phyloP scores from a whole-genome alignment of 2,888 invertebrate genomes.

The Papilio gigon region DNA sequence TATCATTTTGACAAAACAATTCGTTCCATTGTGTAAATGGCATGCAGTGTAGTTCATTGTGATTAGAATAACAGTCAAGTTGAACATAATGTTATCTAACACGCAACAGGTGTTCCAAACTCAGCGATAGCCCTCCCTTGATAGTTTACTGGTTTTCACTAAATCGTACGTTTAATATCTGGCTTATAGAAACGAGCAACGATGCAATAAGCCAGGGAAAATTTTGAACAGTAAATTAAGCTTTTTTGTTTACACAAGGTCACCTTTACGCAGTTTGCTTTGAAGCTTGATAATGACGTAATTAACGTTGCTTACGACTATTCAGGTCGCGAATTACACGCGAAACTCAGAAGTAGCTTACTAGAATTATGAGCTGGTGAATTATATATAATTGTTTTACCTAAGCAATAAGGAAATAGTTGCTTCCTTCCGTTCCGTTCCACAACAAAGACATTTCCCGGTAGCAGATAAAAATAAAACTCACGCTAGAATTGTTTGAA shows the following conservation, averaged over 20 bases:
- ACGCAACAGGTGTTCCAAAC: not conserved
- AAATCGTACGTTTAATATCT: not conserved
- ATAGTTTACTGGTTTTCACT: not conserved
- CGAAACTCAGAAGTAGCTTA: constrained; percentile 11
- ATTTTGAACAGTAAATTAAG: not conserved
- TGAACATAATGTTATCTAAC: not conserved
- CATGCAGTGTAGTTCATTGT: not conserved
- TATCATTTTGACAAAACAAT: not conserved
- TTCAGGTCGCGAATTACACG: constrained; percentile 21
- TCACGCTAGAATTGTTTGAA: constrained; percentile 19
- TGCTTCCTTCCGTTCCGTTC: constrained; percentile 19
- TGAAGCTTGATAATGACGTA: constrained; percentile 28
- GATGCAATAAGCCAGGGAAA: not conserved
- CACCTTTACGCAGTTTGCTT: constrained; percentile 8
- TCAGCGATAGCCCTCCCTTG: not conserved
- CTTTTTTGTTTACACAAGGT: constrained; percentile 4
- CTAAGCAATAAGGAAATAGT: constrained; percentile 26
- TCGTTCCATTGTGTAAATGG: not conserved
- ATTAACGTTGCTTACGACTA: constrained; percentile 24
- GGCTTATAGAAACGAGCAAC: not conserved
- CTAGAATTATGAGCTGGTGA: not conserved
- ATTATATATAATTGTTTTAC: constrained; percentile 24
- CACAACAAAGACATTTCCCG: constrained; percentile 26
- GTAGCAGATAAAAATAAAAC: constrained; percentile 18
- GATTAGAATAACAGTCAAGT: not conserved